Base-by-base conservation (phyloP, 1,140 invertebrate species). In the Neocloeon triangulifer region DNA sequence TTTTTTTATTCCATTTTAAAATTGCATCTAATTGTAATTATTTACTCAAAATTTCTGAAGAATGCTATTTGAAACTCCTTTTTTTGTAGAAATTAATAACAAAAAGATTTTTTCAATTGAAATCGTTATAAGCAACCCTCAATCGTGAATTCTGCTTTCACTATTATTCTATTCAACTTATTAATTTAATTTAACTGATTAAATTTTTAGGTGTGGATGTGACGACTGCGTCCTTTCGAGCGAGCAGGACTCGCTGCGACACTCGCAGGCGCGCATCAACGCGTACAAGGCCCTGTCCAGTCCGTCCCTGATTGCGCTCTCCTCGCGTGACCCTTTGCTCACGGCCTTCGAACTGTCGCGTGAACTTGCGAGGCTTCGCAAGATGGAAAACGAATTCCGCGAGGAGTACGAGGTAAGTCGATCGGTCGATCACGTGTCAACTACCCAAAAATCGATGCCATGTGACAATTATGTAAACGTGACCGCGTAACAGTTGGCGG, bases 361-460 rank as follows among this genome's bases (percentile, higher is more conserved):
- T 69, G 84, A 94, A 51, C 59, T 94, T 12, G 63, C 75, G 19
- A 58, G 75, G 34, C 62, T 94, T 9, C 80, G 80, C 47, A 58
- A 65, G 20, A 75, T 91, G 63, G 89, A 96, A 52, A 80, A 85
- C 30, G 88, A 96, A 57, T 95, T 95, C 48, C 69, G 79, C 49
- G 59, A 65, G n/a, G 78, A 91, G 47, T 89, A 89, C 47, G 75
- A 75, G 51, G 79, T 81, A 57, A 54, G 46, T 23, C 2, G 5
- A 36, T 16, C 23, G 7, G 22, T 35, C 7, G 22, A 6, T 5
- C 17, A 20, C 5, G 25, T 20, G 5, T 13, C 29, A 22, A 12
- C n/a, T n/a, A 27, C 22, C 17, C 9, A 20, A 14, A 26, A 9
- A 31, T 16, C 12, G 19, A 21, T 38, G 6, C n/a, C n/a, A n/a